These are phyloP conservation scores for Steinernema feltiae DNA, from an alignment of 1,140 invertebrate species.

Conservation along the genomic window DNA sequence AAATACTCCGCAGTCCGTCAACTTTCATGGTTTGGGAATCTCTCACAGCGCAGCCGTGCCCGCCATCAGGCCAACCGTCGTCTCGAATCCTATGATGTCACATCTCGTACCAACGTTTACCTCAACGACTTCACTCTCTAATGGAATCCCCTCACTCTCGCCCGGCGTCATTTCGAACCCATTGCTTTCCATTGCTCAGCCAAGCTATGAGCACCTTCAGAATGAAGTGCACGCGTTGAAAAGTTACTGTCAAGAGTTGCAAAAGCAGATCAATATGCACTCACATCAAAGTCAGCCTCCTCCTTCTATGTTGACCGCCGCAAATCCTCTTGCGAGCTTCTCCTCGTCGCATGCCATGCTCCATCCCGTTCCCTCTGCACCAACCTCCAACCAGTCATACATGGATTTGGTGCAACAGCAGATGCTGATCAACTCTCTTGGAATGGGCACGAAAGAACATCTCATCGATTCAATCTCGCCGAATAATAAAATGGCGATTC, in stretches of 20 bases:
- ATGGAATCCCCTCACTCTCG: too few species aligned
- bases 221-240: background rate
- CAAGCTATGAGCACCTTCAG: background rate
- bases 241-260: background rate
- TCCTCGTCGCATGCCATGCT: background rate
- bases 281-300: background rate
- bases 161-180: too few species aligned
- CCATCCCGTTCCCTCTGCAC: background rate
- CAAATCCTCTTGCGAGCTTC: background rate
- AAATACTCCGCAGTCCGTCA: background rate
- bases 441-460: background rate
- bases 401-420: background rate
- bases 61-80: background rate
- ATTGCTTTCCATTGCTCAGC: too few species aligned
- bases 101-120: background rate
- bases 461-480: background rate
- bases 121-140: too few species aligned
- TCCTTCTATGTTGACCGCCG: background rate
- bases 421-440: background rate
- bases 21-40: background rate
- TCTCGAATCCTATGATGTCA: background rate
- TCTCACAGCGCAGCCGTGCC: background rate
- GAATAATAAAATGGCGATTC: background rate
- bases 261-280: background rate
- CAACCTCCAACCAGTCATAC: background rate